Percentiles rank a stretch among this genome's conserved stretches.
These are phyloP conservation scores for Sarcophaga subvicina DNA, from an alignment of 2,888 invertebrate genomes.

Conservation along the genomic window DNA sequence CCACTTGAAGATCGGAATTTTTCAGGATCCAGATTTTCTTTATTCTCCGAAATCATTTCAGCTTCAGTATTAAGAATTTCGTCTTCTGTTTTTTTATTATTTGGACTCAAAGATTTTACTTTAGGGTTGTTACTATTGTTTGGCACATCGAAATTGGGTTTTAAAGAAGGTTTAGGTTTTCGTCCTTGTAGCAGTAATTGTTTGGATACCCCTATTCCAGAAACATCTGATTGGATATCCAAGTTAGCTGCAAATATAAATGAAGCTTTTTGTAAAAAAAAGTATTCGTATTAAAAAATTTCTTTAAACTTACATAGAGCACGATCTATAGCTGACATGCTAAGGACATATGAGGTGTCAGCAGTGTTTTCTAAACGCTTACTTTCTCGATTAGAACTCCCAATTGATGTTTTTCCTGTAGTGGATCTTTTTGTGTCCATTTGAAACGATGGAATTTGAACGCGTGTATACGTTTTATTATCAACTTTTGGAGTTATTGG, in stretches of 20 bases:
- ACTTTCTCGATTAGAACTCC: constrained; percentile 72
- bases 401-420: background rate
- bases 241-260: constrained; percentile 73
- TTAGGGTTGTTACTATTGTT: constrained; percentile 11
- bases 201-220: constrained; percentile 74
- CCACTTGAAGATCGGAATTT: constrained; percentile 54
- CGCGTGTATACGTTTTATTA: constrained; percentile 75
- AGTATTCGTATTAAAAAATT: background rate
- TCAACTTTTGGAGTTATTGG: constrained; percentile 75
- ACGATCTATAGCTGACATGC: constrained; percentile 78
- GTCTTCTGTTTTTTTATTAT: background rate
- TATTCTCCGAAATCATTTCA: constrained; percentile 72
- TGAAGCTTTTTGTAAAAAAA: background rate
- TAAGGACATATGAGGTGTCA: constrained; percentile 76
- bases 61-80: constrained; percentile 13
- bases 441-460: background rate
- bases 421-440: background rate
- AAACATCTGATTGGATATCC: constrained; percentile 75
- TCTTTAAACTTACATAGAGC: constrained; percentile 75
- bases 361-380: constrained; percentile 73
- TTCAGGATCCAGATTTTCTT: constrained; percentile 76
- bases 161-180: constrained; percentile 49
- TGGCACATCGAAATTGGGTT: background rate
- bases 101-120: constrained; percentile 5
- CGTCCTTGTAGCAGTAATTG: constrained; percentile 71